Percentiles rank a stretch among this genome's conserved stretches.
These are phyloP conservation scores for Meloidogyne floridensis DNA, from an alignment of 1,140 invertebrate genomes.

Conservation along the genomic window DNA sequence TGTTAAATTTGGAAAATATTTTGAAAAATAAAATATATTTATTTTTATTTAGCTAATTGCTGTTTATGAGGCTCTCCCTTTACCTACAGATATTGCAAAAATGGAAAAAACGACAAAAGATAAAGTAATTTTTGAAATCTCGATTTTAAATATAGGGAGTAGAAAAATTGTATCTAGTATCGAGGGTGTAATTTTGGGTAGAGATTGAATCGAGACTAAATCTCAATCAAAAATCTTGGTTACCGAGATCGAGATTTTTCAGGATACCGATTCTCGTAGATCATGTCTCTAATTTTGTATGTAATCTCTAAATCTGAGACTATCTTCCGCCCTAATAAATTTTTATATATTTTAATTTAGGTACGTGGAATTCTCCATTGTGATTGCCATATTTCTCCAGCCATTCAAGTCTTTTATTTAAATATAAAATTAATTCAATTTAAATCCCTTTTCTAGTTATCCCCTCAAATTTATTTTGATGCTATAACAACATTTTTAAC, in stretches of 20 bases:
- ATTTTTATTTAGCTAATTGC: slow-evolving; percentile 31
- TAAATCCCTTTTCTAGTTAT: slow-evolving; percentile 9
- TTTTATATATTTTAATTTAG: slow-evolving; percentile 8
- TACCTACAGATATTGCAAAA: slow-evolving; percentile 28
- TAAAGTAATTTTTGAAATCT: slow-evolving; percentile 37
- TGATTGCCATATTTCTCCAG: slow-evolving; percentile 30
- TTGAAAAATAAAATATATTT: background rate
- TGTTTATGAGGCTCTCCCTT: slow-evolving; percentile 32
- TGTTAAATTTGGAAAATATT: too few species aligned
- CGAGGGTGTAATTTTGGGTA: too few species aligned
- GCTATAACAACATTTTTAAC: slow-evolving; percentile 64
- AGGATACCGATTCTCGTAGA: too few species aligned
- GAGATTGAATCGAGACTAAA: too few species aligned
- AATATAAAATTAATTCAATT: slow-evolving; percentile 28
- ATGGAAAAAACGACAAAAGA: slow-evolving; percentile 46
- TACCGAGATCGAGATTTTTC: too few species aligned
- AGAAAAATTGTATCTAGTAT: too few species aligned
- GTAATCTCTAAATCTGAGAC: too few species aligned
- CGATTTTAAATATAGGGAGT: too few species aligned
- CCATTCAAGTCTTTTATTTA: slow-evolving; percentile 43
- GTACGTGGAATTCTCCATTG: slow-evolving; percentile 31
- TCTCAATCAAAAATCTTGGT: too few species aligned
- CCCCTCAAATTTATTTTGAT: slow-evolving; percentile 13
- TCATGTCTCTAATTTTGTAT: too few species aligned
- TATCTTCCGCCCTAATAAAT: background rate